Percentiles rank a stretch among this genome's conserved stretches.
Conservation (phyloP, 64 coral and sea anemone genomes). For the Montipora capricornis region DNA sequence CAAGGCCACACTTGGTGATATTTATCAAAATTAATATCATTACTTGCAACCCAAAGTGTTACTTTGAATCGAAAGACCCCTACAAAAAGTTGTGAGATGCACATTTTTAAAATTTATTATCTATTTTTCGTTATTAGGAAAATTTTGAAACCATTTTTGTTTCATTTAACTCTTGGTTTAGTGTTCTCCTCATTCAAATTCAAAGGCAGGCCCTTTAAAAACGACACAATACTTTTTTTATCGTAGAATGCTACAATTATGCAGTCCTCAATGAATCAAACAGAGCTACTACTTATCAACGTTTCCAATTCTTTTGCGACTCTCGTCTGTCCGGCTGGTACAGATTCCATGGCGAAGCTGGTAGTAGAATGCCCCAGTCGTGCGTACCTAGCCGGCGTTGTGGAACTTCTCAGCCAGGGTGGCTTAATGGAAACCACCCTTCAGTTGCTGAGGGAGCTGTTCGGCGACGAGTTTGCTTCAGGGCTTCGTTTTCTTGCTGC, state of each 20-base stretch:
- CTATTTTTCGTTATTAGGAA: no score
- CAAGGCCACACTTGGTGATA: no score
- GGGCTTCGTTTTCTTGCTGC: conserved; percentile 35
- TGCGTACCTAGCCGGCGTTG: conserved; percentile 38
- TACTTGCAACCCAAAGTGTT: no score
- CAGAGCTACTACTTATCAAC: neutral
- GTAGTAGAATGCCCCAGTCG: conserved; percentile 17
- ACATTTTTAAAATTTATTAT: no score
- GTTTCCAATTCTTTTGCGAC: neutral
- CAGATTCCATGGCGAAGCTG: neutral
- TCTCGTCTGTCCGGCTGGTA: neutral
- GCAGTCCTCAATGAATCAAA: neutral
- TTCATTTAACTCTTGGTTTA: no score
- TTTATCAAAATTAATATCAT: no score
- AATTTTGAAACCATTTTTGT: no score
- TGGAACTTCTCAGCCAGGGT: conserved; percentile 38
- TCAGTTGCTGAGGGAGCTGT: neutral
- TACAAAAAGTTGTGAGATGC: no score
- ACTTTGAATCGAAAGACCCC: no score
- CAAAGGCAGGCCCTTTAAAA: no score
- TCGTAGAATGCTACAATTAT: neutral
- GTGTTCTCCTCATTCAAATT: no score
- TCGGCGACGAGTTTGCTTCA: conserved; percentile 28
- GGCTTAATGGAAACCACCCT: conserved; percentile 38
- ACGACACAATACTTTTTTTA: neutral